phyloP scores from a whole-genome alignment of 2,888 invertebrate species.

The Charanyca ferruginea region DNA sequence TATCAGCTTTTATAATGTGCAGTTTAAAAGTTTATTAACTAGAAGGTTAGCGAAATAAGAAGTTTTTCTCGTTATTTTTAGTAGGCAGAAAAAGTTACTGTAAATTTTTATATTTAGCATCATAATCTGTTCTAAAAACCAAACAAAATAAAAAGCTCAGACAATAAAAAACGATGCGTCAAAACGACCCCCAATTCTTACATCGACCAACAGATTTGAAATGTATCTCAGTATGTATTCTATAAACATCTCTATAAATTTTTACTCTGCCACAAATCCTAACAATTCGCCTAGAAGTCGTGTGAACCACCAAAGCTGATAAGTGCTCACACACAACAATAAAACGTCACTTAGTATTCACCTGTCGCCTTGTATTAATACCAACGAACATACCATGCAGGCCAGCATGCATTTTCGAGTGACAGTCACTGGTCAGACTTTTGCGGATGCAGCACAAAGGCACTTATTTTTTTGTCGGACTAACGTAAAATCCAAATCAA shows the following conservation, averaged over 20 bases:
- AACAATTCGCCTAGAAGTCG: slow-evolving; percentile 41
- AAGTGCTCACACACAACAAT: slow-evolving; percentile 75
- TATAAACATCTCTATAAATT: slow-evolving; percentile 9
- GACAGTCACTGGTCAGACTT: slow-evolving; percentile 83
- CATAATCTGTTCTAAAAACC: not conserved
- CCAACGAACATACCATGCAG: slow-evolving; percentile 76
- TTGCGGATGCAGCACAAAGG: slow-evolving; percentile 85
- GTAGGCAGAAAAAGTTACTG: not conserved
- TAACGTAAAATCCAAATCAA: slow-evolving; percentile 88
- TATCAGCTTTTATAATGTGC: slow-evolving; percentile 41
- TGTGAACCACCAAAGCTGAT: slow-evolving; percentile 66
- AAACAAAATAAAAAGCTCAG: not conserved
- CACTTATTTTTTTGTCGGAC: slow-evolving; percentile 82
- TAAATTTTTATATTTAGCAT: not conserved
- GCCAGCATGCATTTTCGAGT: slow-evolving; percentile 76
- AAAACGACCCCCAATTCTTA: too few species aligned
- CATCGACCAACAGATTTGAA: too few species aligned
- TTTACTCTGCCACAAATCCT: slow-evolving; percentile 16
- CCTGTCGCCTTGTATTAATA: slow-evolving; percentile 83
- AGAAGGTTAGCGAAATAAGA: slow-evolving; percentile 20
- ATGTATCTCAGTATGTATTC: too few species aligned
- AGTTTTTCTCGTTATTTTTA: slow-evolving; percentile 24
- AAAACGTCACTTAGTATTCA: slow-evolving; percentile 85
- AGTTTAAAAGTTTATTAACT: slow-evolving; percentile 25
- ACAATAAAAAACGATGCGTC: too few species aligned